These are phyloP conservation scores for Leucoraja erinaceus DNA, from an alignment of 2,113 vertebrate species.

Conservation along the genomic window DNA sequence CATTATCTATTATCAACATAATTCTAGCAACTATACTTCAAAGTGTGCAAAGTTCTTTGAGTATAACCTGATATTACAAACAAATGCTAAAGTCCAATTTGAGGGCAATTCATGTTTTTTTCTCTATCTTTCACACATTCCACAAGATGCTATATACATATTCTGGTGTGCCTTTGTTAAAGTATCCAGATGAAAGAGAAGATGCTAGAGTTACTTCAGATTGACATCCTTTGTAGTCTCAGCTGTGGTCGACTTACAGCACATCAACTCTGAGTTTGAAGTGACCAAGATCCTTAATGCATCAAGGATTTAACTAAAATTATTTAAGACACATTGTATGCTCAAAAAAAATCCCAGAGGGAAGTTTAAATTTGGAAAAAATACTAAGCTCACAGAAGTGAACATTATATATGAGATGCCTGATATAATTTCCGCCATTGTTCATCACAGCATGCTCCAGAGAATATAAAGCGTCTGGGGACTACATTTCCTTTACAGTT, in stretches of 20 bases:
- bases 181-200: not conserved
- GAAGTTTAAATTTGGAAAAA: not conserved
- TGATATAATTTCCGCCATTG: not conserved
- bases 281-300: not conserved
- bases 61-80: not conserved
- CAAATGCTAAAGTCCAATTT: too few relatives aligned
- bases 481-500: not conserved
- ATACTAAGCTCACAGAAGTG: not conserved
- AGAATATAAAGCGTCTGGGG: constrained; percentile 1
- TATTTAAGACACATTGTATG: not conserved
- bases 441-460: not conserved
- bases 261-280: not conserved
- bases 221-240: constrained; percentile 1
- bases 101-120: not conserved
- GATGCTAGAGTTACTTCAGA: not conserved
- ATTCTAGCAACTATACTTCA: not conserved
- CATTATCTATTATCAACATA: not conserved
- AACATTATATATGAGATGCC: not conserved
- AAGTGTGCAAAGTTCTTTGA: not conserved
- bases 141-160: not conserved
- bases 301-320: not conserved
- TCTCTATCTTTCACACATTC: not conserved
- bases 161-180: not conserved
- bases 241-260: not conserved
- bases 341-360: constrained; percentile 15